Conservation (phyloP, 2,888 invertebrate species). For the Acanthococcus lagerstroemiae region DNA sequence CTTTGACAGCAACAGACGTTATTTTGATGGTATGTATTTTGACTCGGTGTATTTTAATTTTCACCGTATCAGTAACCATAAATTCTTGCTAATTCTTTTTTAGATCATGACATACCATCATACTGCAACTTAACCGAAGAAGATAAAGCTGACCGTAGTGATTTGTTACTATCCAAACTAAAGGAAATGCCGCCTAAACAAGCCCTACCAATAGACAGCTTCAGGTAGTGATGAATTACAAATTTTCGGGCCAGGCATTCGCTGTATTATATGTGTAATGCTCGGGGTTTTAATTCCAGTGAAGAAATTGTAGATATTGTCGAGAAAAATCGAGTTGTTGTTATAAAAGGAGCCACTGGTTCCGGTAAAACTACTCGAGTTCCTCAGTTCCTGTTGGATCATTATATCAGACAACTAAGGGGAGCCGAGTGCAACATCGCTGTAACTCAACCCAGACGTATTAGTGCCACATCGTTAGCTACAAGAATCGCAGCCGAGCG, state of each 20-base stretch:
- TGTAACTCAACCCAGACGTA: conserved; percentile 57
- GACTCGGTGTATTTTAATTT: neutral
- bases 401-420: conserved; percentile 42
- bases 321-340: conserved; percentile 46
- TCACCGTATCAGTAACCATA: neutral
- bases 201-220: conserved; percentile 42
- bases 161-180: neutral
- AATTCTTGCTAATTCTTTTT: neutral
- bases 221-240: too few relatives aligned
- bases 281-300: conserved; percentile 40
- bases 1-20: neutral
- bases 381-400: conserved; percentile 53
- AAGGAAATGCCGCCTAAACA: neutral
- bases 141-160: neutral
- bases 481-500: conserved; percentile 55
- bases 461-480: conserved; percentile 58
- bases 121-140: neutral
- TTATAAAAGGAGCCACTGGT: conserved; percentile 60
- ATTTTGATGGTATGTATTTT: neutral
- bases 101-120: neutral
- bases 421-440: conserved; percentile 49
- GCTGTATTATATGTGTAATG: too few relatives aligned
- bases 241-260: too few relatives aligned
- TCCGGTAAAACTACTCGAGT: conserved; percentile 65
- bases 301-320: conserved; percentile 47